Base-by-base conservation (phyloP, 1,140 invertebrate genomes). In the Trichomalopsis sarcophagae region DNA sequence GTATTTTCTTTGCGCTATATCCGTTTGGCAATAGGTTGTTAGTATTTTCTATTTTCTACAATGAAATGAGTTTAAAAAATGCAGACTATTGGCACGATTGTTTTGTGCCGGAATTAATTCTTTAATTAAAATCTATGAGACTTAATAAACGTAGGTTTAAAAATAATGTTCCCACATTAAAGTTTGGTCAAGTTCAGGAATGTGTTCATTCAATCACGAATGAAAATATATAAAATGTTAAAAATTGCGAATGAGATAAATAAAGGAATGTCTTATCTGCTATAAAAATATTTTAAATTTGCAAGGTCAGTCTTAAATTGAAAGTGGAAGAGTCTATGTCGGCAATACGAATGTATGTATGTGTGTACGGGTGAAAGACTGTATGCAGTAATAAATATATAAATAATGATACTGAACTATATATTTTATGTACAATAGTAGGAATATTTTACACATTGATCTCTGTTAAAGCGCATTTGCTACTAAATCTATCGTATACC, bases 21-120 rank as follows among this genome's bases (percentile, higher is more conserved):
- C 69, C 81, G 81, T 85, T 85, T 85, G 84, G 84, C 73, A 85
- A 85, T 81, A 76, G 68, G 81, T 86, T 84, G 81, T 68, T 68
- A 77, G 40, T 84, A 80, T 47, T 44, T 80, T 76, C 40, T 85
- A 81, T 68, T 86, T 79, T 80, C 27, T 80, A 74, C 55, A 85
- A 4, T 69, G 68, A 62, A 62, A 76, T 76, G 71, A 82, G 30
- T 27, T 66, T 7, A 7, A 40, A n/a, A 13, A 81, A 44, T 36
- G 68, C 17, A n/a, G 55, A 62, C 21, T 62, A 62, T 62, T 62
- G 55, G 21, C 55, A 62, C 55, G 55, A n/a, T n/a, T 21, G 55
- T n/a, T 62, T 62, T 62, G 55, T 62, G 55, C 55, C 55, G 55
- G 21, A 62, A 21, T 62, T 62, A 21, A 17, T 62, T 62, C 55